Base-by-base conservation (phyloP, 2,888 invertebrate genomes). In the Silvanus unidentatus region DNA sequence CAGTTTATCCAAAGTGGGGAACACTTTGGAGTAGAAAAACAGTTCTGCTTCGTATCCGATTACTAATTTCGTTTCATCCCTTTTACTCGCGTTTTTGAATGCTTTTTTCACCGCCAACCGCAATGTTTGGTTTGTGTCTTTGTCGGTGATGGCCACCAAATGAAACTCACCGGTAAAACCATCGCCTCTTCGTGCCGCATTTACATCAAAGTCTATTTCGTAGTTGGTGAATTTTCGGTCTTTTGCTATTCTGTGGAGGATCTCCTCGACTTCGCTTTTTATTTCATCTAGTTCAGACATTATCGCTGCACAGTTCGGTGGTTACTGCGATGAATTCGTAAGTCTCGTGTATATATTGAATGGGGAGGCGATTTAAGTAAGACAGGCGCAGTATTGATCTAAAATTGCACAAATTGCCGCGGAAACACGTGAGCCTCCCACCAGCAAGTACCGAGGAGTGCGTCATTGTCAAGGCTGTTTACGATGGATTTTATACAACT, bases 1-100 rank as follows among this genome's bases (percentile, higher is more conserved):
- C 29, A 52, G 46, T 32, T 41, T 47, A 15, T 41, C 3, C 35
- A 62, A 60, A n/a, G 43, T 48, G 1, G 57, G 48, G n/a, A 66
- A 51, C 5, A 68, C 47, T 1, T 43, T 43, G n/a, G 50, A 48
- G 48, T 68, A 68, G 4, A 63, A 39, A 37, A 54, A 57, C 4
- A 57, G 52, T 52, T 68, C 68, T 2, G n/a, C 11, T 16, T n/a
- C 11, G 11, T 39, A 39, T 12, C 22, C 39, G 4, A 27, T 12
- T 9, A 2, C 10, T 10, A 27, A 5, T 5, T 39, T 16, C 28
- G 11, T 16, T 2, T 13, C 16, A n/a, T 34, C 22, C 30, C 48
- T 15, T 5, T 29, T 32, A 12, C 12, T 30, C 6, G 42, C 43
- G 10, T 45, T 39, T 16, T 35, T 15, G 39, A 48, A 48, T 4